These are phyloP conservation scores for Emys orbicularis DNA, from an alignment of 2,797 vertebrate species.

Conservation along the genomic window DNA sequence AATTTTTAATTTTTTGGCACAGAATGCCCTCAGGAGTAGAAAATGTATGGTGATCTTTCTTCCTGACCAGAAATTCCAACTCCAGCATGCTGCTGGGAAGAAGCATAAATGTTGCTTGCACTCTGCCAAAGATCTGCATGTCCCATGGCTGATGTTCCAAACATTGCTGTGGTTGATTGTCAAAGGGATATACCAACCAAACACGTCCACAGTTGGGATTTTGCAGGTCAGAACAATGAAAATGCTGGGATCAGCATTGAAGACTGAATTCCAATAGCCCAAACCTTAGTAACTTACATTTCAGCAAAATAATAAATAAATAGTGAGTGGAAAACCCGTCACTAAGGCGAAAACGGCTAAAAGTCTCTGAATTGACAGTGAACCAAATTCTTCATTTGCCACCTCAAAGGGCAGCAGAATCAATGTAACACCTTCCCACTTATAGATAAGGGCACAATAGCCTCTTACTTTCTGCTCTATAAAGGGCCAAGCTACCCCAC, in stretches of 20 bases:
- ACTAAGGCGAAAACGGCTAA: background rate
- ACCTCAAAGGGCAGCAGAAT: background rate
- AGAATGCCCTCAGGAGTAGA: background rate
- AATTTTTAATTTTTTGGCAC: too few relatives aligned
- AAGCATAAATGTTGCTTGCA: background rate
- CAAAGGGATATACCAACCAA: background rate
- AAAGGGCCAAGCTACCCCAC: background rate
- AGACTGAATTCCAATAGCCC: background rate
- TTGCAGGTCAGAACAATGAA: accelerated
- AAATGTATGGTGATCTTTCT: background rate
- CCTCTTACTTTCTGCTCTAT: background rate
- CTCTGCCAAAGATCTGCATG: background rate
- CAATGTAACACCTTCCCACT: background rate
- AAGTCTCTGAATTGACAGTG: background rate
- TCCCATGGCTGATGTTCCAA: background rate
- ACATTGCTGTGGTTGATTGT: background rate
- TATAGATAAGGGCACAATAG: background rate
- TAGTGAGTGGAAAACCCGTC: background rate
- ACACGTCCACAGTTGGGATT: background rate
- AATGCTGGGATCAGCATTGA: background rate
- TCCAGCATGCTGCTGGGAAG: background rate
- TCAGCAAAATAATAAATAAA: background rate
- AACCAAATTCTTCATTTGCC: background rate
- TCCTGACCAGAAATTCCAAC: background rate
- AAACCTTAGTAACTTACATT: background rate